Evolutionary conservation across 2,888 invertebrate species (phyloP).

Genomic region (Gastracanthus pulcherrimus): DNA sequence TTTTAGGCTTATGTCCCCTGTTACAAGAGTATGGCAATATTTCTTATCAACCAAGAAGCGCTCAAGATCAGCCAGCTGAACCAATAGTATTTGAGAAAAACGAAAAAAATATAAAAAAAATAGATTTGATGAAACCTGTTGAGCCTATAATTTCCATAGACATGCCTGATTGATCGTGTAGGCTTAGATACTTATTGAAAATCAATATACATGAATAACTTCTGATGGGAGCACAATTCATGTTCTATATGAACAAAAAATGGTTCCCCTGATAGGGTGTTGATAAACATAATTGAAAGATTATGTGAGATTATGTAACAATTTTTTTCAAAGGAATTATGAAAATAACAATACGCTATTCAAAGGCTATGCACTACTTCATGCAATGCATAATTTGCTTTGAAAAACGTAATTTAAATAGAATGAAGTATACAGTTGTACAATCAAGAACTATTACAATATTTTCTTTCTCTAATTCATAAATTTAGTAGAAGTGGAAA

Average conservation of each 20-base stretch:
- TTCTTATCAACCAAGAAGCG: conserved; percentile 87
- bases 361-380: not conserved
- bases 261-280: not conserved
- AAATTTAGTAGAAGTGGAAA: not conserved
- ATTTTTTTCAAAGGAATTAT: not conserved
- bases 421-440: not conserved
- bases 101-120: conserved; percentile 85
- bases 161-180: conserved; percentile 88
- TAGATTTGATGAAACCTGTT: conserved; percentile 90
- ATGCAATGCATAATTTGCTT: not conserved
- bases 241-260: conserved; percentile 10
- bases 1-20: conserved; percentile 95
- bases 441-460: not conserved
- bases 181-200: conserved; percentile 59
- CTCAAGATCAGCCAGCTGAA: conserved; percentile 77
- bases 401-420: conserved; percentile 7
- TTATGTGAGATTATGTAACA: not conserved
- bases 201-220: not conserved
- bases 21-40: conserved; percentile 99
- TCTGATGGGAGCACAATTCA: not conserved
- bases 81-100: conserved; percentile 80
- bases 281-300: not conserved
- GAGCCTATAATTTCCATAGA: conserved; percentile 94
- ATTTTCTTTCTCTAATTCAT: not conserved
- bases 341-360: conserved; percentile 6